Percentiles rank a stretch among this genome's conserved stretches.
Conservation (phyloP, 2,113 vertebrate genomes). For the Gnathonemus longibarbis region DNA sequence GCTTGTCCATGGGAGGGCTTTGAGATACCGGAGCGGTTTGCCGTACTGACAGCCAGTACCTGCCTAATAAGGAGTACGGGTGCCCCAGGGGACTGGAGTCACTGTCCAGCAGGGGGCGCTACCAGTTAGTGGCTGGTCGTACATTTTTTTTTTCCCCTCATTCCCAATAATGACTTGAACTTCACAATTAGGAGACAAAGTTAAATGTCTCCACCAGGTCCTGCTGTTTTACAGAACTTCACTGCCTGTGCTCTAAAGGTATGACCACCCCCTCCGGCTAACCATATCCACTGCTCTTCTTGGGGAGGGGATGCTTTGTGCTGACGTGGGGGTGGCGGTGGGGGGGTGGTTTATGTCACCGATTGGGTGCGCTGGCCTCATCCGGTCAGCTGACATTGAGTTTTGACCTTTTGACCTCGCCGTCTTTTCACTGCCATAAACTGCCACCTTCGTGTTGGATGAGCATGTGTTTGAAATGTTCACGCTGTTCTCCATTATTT, state of each 20-base stretch:
- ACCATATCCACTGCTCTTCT: background rate
- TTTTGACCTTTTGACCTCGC: background rate
- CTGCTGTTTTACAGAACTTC: background rate
- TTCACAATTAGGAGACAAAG: background rate
- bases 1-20: background rate
- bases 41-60: background rate
- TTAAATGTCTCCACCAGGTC: background rate
- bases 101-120: background rate
- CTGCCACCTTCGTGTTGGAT: background rate
- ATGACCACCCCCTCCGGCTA: background rate
- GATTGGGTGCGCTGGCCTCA: background rate
- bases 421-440: constrained; percentile 14
- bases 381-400: background rate
- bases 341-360: background rate
- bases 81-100: background rate
- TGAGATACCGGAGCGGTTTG: background rate
- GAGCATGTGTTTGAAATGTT: background rate
- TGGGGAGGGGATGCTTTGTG: background rate
- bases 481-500: background rate
- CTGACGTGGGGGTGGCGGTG: no score
- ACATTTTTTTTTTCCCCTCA: background rate
- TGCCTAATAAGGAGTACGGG: background rate
- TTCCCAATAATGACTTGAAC: constrained; percentile 6
- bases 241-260: background rate
- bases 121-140: background rate